Conservation (phyloP, 2,888 invertebrate species). For the Oscheius myriophilus region DNA sequence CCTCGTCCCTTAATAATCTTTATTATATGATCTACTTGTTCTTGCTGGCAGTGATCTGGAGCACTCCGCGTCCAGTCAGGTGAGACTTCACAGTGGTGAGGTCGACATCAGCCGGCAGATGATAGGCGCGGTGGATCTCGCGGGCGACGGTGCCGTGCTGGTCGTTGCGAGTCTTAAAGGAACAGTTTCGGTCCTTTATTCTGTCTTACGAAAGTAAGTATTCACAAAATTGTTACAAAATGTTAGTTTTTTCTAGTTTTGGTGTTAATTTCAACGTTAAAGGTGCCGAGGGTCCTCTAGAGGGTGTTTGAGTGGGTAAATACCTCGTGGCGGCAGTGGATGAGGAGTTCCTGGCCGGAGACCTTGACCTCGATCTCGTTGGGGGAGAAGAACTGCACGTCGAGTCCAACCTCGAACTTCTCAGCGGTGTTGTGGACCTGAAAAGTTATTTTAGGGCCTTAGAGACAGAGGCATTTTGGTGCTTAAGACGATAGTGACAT, state of each 20-base stretch:
- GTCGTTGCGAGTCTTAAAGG: slow-evolving; percentile 52
- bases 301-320: no score
- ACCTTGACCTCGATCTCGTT: slow-evolving; percentile 66
- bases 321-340: slow-evolving; percentile 67
- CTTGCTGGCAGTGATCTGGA: slow-evolving; percentile 67
- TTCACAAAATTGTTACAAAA: no score
- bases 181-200: no score
- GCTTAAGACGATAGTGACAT: neutral
- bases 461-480: neutral
- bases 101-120: slow-evolving; percentile 67
- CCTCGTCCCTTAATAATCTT: no score
- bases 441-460: neutral
- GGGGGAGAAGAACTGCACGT: slow-evolving; percentile 62
- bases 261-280: no score
- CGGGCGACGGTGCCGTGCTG: slow-evolving; percentile 63
- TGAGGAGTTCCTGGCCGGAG: slow-evolving; percentile 63
- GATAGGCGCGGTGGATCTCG: slow-evolving; percentile 64
- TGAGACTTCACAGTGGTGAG: slow-evolving; percentile 64
- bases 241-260: no score
- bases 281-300: no score
- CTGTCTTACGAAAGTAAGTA: no score
- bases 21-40: slow-evolving; percentile 19
- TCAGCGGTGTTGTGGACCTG: slow-evolving; percentile 61
- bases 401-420: slow-evolving; percentile 63
- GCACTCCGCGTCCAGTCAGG: slow-evolving; percentile 64